Evolutionary conservation across 2,888 invertebrate genomes (phyloP).

Genomic region (Hirtodrosophila histrioides): DNA sequence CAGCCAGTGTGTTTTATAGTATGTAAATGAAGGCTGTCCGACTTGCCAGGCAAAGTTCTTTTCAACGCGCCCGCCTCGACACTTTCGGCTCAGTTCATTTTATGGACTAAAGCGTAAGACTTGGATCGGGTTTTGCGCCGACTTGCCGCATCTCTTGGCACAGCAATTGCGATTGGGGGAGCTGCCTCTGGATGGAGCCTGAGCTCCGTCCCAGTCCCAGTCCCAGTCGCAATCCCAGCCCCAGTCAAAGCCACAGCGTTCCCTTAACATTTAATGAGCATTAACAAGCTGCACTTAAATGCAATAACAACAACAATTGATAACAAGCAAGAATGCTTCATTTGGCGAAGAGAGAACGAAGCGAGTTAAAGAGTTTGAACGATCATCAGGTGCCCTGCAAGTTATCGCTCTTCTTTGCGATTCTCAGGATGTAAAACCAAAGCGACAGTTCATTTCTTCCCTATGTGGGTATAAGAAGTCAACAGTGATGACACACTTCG

Average conservation of each 20-base stretch:
- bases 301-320: slow-evolving; percentile 80
- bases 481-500: neutral
- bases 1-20: slow-evolving; percentile 18
- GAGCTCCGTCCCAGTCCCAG: slow-evolving; percentile 23
- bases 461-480: too few relatives aligned
- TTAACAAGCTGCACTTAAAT: slow-evolving; percentile 80
- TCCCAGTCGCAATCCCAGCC: slow-evolving; percentile 6
- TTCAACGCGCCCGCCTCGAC: slow-evolving; percentile 59
- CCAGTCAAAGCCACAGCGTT: slow-evolving; percentile 37
- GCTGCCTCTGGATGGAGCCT: slow-evolving; percentile 35
- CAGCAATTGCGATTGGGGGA: slow-evolving; percentile 49
- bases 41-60: slow-evolving; percentile 49
- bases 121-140: slow-evolving; percentile 45
- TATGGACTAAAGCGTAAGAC: slow-evolving; percentile 62
- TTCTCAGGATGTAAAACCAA: slow-evolving; percentile 1
- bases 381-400: slow-evolving; percentile 39
- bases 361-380: slow-evolving; percentile 28
- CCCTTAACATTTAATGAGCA: slow-evolving; percentile 81
- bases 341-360: slow-evolving; percentile 43
- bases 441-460: neutral
- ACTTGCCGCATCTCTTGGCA: slow-evolving; percentile 25
- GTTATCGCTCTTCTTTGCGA: slow-evolving; percentile 17
- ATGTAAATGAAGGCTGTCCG: slow-evolving; percentile 37
- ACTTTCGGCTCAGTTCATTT: slow-evolving; percentile 74
- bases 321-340: slow-evolving; percentile 72